These are phyloP conservation scores for Erythrolamprus reginae DNA, from an alignment of 2,113 vertebrate genomes.

Conservation along the genomic window DNA sequence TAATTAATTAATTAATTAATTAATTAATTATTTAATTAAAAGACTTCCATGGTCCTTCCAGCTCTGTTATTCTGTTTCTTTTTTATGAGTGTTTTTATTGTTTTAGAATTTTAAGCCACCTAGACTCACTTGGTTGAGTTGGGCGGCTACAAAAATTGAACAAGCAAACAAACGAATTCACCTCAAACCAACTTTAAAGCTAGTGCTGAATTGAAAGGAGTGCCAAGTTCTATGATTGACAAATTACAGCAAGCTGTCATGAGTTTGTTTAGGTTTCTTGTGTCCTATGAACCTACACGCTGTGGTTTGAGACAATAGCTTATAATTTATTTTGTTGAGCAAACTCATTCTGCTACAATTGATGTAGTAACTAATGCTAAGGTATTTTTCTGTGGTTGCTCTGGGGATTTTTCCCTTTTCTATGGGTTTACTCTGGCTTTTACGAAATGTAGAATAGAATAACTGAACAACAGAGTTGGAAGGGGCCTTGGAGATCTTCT, in stretches of 20 bases:
- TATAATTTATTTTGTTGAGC: not conserved
- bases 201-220: not conserved
- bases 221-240: not conserved
- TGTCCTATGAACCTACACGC: not conserved
- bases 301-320: not conserved
- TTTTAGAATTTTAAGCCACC: no score
- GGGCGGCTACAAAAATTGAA: no score
- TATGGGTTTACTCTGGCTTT: no score
- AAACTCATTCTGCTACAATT: not conserved
- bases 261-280: not conserved
- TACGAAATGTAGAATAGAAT: not conserved
- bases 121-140: no score
- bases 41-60: no score
- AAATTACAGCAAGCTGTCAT: not conserved
- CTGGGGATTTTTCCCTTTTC: not conserved
- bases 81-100: no score
- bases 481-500: no score
- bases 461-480: no score
- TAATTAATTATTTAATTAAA: no score
- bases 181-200: not conserved
- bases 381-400: not conserved
- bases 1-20: no score
- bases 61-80: no score
- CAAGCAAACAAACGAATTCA: no score
- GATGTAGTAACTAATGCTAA: not conserved